Evolutionary conservation across 2,888 invertebrate genomes (phyloP).

Genomic region (Rotaria macrura): DNA sequence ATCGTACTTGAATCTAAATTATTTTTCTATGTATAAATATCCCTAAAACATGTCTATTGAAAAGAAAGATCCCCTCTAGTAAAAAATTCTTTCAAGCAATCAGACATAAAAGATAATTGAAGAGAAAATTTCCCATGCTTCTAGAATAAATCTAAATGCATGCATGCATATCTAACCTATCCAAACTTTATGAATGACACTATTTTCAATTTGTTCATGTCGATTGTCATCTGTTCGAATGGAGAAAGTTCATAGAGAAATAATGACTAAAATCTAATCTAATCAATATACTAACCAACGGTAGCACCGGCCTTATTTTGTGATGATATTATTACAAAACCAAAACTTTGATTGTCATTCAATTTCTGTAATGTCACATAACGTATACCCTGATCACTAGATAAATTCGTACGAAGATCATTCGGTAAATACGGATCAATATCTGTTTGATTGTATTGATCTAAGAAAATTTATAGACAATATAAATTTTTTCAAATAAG

Average conservation of each 20-base stretch:
- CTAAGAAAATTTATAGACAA: neutral
- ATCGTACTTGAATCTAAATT: too few species aligned
- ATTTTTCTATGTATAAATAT: too few species aligned
- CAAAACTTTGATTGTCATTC: constrained; percentile 87
- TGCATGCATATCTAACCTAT: constrained; percentile 20
- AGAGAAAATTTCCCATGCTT: neutral
- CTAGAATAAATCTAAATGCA: neutral
- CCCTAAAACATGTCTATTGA: too few species aligned
- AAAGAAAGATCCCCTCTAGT: too few species aligned
- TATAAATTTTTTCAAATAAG: too few species aligned
- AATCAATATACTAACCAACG: constrained; percentile 43
- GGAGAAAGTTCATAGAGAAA: neutral
- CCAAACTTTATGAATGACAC: constrained; percentile 17
- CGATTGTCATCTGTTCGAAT: neutral
- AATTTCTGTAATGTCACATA: neutral
- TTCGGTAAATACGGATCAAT: constrained; percentile 21
- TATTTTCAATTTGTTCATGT: neutral
- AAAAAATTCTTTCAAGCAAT: neutral
- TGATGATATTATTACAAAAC: constrained; percentile 86
- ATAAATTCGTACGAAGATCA: neutral
- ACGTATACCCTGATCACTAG: neutral
- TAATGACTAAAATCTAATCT: neutral
- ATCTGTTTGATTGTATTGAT: constrained; percentile 18
- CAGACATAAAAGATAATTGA: neutral
- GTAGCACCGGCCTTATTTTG: constrained; percentile 46